These are phyloP conservation scores for Caenorhabditis parvicauda DNA, from an alignment of 2,888 invertebrate genomes.

Conservation along the genomic window DNA sequence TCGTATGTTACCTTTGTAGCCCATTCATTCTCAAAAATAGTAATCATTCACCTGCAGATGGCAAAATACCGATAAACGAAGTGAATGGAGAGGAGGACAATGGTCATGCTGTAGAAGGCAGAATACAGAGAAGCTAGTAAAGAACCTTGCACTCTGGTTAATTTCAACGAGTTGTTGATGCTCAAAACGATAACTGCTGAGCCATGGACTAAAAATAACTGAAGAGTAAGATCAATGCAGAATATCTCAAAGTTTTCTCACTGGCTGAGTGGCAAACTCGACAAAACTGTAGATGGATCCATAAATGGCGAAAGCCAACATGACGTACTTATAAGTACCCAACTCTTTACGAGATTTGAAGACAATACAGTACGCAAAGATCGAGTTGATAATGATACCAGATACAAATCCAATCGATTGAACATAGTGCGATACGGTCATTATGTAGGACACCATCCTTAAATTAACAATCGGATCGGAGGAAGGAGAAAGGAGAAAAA, in stretches of 20 bases:
- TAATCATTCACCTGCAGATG: not conserved
- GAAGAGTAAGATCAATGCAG: too few relatives aligned
- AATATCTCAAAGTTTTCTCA: not conserved
- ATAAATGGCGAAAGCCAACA: slow-evolving; percentile 5
- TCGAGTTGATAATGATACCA: too few relatives aligned
- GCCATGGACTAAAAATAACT: too few relatives aligned
- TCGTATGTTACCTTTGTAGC: too few relatives aligned
- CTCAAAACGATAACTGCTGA: too few relatives aligned
- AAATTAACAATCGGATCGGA: too few relatives aligned
- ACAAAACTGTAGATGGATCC: slow-evolving; percentile 2
- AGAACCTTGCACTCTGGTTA: not conserved
- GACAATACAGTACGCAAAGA: too few relatives aligned
- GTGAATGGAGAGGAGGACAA: slow-evolving; percentile 6
- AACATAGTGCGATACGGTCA: too few relatives aligned
- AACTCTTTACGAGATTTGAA: slow-evolving; percentile 9
- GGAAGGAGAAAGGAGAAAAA: too few relatives aligned
- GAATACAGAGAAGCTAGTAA: slow-evolving; percentile 2
- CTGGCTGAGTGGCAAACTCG: slow-evolving; percentile 1
- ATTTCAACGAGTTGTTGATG: not conserved
- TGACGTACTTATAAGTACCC: slow-evolving; percentile 11
- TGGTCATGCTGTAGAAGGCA: slow-evolving; percentile 1
- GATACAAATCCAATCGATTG: too few relatives aligned
- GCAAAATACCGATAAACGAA: slow-evolving; percentile 10
- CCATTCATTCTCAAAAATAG: too few relatives aligned
- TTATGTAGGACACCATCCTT: too few relatives aligned